Conservation (phyloP, 2,797 vertebrate species). For the Chelonia mydas region DNA sequence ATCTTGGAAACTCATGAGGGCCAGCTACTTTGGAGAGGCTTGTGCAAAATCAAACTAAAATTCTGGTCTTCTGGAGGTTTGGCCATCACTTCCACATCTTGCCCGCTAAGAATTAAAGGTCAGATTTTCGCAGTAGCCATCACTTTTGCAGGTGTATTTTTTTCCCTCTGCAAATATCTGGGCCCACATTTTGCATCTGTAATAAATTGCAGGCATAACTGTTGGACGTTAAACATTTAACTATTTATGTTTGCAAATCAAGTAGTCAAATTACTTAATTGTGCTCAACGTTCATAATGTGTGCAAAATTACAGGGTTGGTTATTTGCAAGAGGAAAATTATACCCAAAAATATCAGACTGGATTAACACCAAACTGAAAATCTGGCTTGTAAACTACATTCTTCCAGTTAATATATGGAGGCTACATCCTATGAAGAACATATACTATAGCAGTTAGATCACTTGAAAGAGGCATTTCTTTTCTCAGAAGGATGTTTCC, state of each 20-base stretch:
- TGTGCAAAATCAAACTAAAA: constrained; percentile 62
- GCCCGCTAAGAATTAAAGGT: constrained; percentile 48
- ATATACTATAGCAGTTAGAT: constrained; percentile 52
- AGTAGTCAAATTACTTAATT: constrained; percentile 21
- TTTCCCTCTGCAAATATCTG: not conserved
- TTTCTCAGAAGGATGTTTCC: constrained; percentile 59
- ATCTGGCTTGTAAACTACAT: constrained; percentile 51
- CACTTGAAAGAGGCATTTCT: constrained; percentile 36
- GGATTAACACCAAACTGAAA: constrained; percentile 65
- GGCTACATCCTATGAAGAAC: constrained; percentile 66
- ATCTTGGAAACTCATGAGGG: constrained; percentile 68
- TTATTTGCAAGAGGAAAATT: constrained; percentile 70
- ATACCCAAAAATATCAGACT: constrained; percentile 53
- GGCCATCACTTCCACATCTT: constrained; percentile 66
- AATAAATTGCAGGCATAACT: not conserved
- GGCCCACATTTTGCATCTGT: not conserved
- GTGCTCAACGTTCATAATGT: not conserved
- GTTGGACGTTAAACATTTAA: constrained; percentile 44
- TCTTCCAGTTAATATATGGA: constrained; percentile 49
- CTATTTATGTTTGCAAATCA: constrained; percentile 64
- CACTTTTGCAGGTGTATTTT: constrained; percentile 58
- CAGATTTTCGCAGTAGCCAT: constrained; percentile 54
- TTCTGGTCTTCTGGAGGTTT: constrained; percentile 70
- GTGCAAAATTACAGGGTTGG: constrained; percentile 37
- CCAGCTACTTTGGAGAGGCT: constrained; percentile 66